Percentiles rank a stretch among this genome's conserved stretches.
Conservation (phyloP, 2,113 vertebrate species). For the Apteryx mantelli region DNA sequence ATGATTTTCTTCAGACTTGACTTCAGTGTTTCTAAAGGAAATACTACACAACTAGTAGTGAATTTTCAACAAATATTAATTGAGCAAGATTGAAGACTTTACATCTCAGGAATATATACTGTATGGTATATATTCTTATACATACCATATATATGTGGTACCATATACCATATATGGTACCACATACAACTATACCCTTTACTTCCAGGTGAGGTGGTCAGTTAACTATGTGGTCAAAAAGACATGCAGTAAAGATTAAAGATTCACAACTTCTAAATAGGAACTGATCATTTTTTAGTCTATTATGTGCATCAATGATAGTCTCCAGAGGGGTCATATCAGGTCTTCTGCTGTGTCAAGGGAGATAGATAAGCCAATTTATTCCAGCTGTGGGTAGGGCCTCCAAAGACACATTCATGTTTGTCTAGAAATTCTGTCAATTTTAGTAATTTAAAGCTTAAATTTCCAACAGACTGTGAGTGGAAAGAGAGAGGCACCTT, state of each 20-base stretch:
- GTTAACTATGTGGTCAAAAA: background rate
- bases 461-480: background rate
- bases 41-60: background rate
- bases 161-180: background rate
- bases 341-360: background rate
- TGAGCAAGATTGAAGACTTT: background rate
- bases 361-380: background rate
- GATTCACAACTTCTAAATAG: background rate
- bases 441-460: background rate
- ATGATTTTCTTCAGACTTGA: background rate
- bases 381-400: background rate
- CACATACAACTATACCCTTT: background rate
- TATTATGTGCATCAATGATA: background rate
- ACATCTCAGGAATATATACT: background rate
- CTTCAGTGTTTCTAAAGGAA: background rate
- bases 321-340: background rate
- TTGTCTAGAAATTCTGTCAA: background rate
- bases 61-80: background rate
- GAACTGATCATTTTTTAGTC: background rate
- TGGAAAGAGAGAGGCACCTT: background rate
- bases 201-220: background rate
- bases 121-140: background rate
- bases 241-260: accelerated
- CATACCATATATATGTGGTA: background rate
- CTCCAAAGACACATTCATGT: background rate